Conservation (phyloP, 2,113 vertebrate species). For the Formicarius rufipectus region DNA sequence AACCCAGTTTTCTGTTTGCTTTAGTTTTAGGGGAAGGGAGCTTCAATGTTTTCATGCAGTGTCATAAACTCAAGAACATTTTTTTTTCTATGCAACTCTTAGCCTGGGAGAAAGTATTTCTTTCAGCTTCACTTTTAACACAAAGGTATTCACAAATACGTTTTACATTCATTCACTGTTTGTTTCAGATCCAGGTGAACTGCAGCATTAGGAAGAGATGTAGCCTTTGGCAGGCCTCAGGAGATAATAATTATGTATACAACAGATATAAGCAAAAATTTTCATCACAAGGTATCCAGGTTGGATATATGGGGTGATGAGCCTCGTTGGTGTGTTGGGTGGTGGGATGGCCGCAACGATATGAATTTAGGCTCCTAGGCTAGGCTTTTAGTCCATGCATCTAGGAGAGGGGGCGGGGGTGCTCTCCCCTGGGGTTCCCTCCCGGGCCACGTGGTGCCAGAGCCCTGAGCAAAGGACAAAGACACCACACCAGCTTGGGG, state of each 20-base stretch:
- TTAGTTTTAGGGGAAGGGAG: rapidly evolving
- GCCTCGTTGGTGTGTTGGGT: no score
- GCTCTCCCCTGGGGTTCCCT: no score
- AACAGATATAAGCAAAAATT: not conserved
- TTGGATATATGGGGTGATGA: no score
- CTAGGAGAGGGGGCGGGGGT: no score
- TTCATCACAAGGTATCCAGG: no score
- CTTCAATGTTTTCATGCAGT: not conserved
- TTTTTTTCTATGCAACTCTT: not conserved
- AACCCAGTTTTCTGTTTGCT: not conserved
- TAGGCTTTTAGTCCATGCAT: no score
- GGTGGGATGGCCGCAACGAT: no score
- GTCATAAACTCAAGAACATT: not conserved
- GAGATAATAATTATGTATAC: not conserved
- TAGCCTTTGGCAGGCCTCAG: not conserved
- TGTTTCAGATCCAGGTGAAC: not conserved
- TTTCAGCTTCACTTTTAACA: not conserved
- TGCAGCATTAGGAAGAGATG: not conserved
- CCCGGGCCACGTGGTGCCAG: no score
- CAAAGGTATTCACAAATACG: not conserved
- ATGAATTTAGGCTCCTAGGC: no score
- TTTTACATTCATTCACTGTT: not conserved
- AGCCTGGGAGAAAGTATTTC: not conserved
- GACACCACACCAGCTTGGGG: no score
- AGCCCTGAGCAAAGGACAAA: no score